These are phyloP conservation scores for Drosophila nikananu DNA, from an alignment of 1,140 invertebrate species.

Conservation along the genomic window DNA sequence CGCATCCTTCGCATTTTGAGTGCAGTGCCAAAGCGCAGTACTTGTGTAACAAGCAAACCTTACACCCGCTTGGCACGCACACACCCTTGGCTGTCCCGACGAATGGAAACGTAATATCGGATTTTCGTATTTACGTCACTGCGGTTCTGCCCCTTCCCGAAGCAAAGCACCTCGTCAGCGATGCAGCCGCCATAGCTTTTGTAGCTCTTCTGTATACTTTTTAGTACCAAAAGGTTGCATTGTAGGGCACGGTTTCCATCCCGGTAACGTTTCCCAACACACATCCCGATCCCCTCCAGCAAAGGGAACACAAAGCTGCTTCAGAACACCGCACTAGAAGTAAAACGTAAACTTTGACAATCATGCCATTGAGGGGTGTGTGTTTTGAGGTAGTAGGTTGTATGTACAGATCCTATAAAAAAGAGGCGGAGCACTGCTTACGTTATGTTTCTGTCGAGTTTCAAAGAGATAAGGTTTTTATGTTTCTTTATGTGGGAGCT, in stretches of 20 bases:
- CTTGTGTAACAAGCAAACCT: conserved; percentile 69
- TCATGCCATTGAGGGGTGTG: conserved; percentile 29
- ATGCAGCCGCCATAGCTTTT: conserved; percentile 61
- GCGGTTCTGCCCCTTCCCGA: conserved; percentile 49
- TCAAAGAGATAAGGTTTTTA: conserved; percentile 78
- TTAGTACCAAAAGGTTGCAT: conserved; percentile 65
- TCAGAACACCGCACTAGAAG: conserved; percentile 68
- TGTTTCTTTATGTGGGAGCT: conserved; percentile 77
- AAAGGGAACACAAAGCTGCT: conserved; percentile 40
- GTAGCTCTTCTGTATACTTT: conserved; percentile 69
- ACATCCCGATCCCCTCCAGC: conserved; percentile 11
- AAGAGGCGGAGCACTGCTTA: conserved; percentile 16
- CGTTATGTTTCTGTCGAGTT: conserved; percentile 54
- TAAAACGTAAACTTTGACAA: conserved; percentile 84
- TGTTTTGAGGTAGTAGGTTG: background rate
- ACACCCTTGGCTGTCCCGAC: conserved; percentile 17
- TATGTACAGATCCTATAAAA: conserved; percentile 6
- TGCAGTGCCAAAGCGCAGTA: conserved; percentile 73
- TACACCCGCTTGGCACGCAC: conserved; percentile 18
- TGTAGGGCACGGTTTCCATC: conserved; percentile 55
- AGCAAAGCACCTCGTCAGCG: conserved; percentile 41
- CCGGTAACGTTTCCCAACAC: conserved; percentile 17
- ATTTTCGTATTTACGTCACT: conserved; percentile 82
- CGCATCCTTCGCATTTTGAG: conserved; percentile 48
- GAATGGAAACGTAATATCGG: conserved; percentile 80